Evolutionary conservation across 1,140 invertebrate species (phyloP).

Genomic region (Drosophila gunungcola): DNA sequence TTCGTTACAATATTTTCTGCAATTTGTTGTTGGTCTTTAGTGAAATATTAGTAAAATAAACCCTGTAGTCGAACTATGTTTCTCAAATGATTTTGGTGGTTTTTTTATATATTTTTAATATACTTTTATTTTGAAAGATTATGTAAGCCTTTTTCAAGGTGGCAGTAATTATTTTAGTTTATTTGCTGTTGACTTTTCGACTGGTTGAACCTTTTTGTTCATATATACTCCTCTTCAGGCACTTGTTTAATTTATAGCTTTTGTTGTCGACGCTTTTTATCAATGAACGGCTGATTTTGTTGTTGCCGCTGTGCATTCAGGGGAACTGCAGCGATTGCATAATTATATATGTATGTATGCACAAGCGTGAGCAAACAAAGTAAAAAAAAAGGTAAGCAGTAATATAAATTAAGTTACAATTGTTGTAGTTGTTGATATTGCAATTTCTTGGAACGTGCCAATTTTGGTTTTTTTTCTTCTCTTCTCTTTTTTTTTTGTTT

Average conservation of each 20-base stretch:
- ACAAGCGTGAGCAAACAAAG: slow-evolving; percentile 40
- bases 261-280: slow-evolving; percentile 52
- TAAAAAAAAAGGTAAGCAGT: slow-evolving; percentile 36
- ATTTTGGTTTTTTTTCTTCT: slow-evolving; percentile 12
- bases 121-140: too few relatives aligned
- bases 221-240: slow-evolving; percentile 1
- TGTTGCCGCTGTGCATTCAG: slow-evolving; percentile 27
- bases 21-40: neutral
- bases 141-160: too few relatives aligned
- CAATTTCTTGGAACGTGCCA: slow-evolving; percentile 51
- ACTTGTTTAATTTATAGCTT: slow-evolving; percentile 48
- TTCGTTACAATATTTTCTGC: too few relatives aligned
- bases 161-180: neutral
- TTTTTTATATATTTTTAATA: too few relatives aligned
- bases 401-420: slow-evolving; percentile 27
- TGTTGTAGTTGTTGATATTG: slow-evolving; percentile 27
- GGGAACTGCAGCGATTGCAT: slow-evolving; percentile 57
- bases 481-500: slow-evolving; percentile 21
- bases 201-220: slow-evolving; percentile 1
- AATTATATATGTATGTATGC: slow-evolving; percentile 42
- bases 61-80: too few relatives aligned
- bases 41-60: neutral
- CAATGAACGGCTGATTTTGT: slow-evolving; percentile 62
- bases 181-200: slow-evolving; percentile 7
- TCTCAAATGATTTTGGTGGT: too few relatives aligned